Conservation (phyloP, 37 sponge, comb jelly and placozoan species). For the Mnemiopsis leidyi region DNA sequence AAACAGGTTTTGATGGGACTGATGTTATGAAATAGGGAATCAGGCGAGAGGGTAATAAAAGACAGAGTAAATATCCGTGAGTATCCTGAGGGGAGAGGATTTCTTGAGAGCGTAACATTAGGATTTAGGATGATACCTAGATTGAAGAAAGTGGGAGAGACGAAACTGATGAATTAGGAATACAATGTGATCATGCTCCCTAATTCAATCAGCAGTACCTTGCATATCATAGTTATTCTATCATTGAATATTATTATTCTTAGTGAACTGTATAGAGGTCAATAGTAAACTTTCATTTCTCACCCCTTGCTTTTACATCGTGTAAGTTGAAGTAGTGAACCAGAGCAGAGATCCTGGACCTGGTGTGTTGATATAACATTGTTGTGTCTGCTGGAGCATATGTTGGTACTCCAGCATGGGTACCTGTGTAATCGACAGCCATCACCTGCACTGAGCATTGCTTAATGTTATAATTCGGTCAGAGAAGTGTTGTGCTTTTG, state of each 20-base stretch:
- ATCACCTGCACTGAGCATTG: constrained; percentile 56
- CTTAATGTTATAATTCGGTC: no score
- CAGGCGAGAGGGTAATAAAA: neutral
- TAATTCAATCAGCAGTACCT: no score
- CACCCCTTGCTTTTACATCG: constrained; percentile 31
- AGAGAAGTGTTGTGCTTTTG: no score
- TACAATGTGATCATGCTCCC: no score
- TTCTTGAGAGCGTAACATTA: no score
- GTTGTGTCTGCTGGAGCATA: constrained; percentile 15
- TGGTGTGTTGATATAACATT: neutral
- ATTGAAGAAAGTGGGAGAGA: no score
- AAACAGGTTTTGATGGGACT: neutral
- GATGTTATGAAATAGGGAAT: neutral
- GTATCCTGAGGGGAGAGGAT: constrained; percentile 19
- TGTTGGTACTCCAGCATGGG: constrained; percentile 49
- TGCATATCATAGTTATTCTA: no score
- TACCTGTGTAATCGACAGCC: constrained; percentile 56
- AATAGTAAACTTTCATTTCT: no score
- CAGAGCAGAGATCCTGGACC: neutral
- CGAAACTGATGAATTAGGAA: no score
- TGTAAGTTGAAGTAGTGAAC: constrained; percentile 57
- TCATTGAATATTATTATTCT: no score
- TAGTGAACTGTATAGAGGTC: no score
- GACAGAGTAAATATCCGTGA: neutral
- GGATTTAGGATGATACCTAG: no score